A percentile compares a stretch with the other conserved stretches of the same genome.
Conservation (phyloP, 53 echinoderm and acorn worm species). For the Luidia sarsii region DNA sequence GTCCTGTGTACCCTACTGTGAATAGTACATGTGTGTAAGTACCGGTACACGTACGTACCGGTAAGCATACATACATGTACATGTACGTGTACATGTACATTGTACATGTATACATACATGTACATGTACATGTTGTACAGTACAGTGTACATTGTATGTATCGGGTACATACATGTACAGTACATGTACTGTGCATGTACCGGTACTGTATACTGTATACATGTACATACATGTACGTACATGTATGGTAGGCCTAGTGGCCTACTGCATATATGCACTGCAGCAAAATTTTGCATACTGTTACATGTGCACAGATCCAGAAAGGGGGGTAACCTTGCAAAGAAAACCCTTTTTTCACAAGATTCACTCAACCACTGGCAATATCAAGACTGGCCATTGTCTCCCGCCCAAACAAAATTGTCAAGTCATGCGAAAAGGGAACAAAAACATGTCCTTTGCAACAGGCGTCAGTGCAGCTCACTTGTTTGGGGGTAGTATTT, state of each 20-base stretch:
- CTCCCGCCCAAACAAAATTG: not conserved
- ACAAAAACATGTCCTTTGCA: not conserved
- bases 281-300: not conserved
- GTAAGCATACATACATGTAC: not conserved
- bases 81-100: not conserved
- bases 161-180: no score
- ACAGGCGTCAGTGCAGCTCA: no score
- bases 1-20: no score
- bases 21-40: not conserved
- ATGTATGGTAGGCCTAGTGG: not conserved
- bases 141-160: no score
- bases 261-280: no score
- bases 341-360: not conserved
- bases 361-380: not conserved
- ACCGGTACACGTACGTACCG: not conserved
- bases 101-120: not conserved
- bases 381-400: conserved; percentile 4
- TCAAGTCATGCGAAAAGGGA: not conserved
- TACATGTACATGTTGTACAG: conserved; percentile 12
- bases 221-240: not conserved
- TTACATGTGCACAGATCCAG: not conserved
- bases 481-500: no score
- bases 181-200: no score
- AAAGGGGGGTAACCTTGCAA: no score
- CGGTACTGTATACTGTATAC: no score